A percentile compares a stretch with the other conserved stretches of the same genome.
phyloP scores from a whole-genome alignment of 2,888 invertebrate genomes.

The Euphydryas editha region DNA sequence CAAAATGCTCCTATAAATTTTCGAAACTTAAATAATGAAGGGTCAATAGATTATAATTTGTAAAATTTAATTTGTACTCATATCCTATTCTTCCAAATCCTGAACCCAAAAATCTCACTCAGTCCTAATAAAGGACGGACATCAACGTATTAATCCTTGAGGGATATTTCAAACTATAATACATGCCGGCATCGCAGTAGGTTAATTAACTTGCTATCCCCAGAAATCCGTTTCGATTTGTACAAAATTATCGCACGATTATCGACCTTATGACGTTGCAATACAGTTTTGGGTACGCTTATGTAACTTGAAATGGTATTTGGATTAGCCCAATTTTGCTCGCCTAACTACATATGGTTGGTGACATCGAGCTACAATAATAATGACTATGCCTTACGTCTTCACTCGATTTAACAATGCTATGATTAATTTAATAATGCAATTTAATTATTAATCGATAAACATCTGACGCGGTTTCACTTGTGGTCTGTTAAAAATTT shows the following conservation, averaged over 20 bases:
- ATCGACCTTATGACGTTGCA: conserved; percentile 21
- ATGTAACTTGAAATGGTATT: conserved; percentile 19
- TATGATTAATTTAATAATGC: not conserved
- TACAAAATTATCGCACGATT: conserved; percentile 27
- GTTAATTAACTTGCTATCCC: conserved; percentile 55
- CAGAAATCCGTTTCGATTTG: conserved; percentile 46
- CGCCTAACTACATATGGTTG: conserved; percentile 38
- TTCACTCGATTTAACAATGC: conserved; percentile 5
- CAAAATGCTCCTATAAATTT: not conserved
- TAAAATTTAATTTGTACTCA: conserved; percentile 2
- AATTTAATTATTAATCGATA: not conserved
- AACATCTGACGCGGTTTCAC: not conserved
- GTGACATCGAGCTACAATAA: conserved; percentile 31
- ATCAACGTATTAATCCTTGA: conserved; percentile 45
- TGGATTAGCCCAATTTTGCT: conserved; percentile 48
- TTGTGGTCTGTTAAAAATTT: not conserved
- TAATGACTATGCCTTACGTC: conserved; percentile 20
- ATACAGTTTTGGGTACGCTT: conserved; percentile 34
- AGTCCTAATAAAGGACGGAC: conserved; percentile 40
- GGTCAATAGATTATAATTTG: not conserved
- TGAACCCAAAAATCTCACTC: conserved; percentile 35
- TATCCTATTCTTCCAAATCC: conserved; percentile 8
- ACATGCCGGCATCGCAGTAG: conserved; percentile 47
- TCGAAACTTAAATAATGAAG: not conserved
- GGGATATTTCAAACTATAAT: conserved; percentile 48